These are phyloP conservation scores for Aphelenchoides besseyi DNA, from an alignment of 1,140 invertebrate species.

Conservation along the genomic window DNA sequence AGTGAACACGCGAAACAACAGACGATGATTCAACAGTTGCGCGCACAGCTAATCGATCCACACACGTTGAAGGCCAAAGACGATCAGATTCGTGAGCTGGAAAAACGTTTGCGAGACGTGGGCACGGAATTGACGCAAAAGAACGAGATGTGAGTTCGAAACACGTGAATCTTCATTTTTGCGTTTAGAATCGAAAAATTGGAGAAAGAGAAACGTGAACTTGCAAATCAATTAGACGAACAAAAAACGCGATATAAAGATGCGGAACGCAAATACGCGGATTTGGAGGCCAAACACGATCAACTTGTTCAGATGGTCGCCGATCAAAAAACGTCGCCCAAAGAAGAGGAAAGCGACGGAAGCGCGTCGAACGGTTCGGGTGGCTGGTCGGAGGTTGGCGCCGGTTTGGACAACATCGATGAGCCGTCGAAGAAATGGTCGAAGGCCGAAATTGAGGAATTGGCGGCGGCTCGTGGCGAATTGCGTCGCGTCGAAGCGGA, in stretches of 20 bases:
- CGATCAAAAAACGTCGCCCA: background rate
- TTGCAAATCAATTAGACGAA: background rate
- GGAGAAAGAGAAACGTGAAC: background rate
- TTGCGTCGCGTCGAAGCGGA: constrained; percentile 1
- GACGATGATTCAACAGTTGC: background rate
- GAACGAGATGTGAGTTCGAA: background rate
- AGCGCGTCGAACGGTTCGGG: background rate
- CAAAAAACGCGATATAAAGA: background rate
- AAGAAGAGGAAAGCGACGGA: constrained; percentile 9
- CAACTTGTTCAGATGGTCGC: background rate
- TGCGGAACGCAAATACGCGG: background rate
- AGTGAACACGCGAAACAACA: background rate
- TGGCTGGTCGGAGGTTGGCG: constrained; percentile 3
- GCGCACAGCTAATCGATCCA: background rate
- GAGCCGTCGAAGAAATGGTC: background rate
- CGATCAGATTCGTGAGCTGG: background rate
- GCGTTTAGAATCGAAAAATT: background rate
- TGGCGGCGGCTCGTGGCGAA: background rate
- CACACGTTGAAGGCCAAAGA: background rate
- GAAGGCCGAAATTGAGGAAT: background rate
- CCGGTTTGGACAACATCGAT: background rate
- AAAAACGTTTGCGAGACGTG: background rate
- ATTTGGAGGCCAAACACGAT: background rate
- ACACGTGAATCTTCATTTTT: background rate
- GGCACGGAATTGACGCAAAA: background rate